Conservation (phyloP, 2,113 vertebrate species). For the Seriola quinqueradiata region DNA sequence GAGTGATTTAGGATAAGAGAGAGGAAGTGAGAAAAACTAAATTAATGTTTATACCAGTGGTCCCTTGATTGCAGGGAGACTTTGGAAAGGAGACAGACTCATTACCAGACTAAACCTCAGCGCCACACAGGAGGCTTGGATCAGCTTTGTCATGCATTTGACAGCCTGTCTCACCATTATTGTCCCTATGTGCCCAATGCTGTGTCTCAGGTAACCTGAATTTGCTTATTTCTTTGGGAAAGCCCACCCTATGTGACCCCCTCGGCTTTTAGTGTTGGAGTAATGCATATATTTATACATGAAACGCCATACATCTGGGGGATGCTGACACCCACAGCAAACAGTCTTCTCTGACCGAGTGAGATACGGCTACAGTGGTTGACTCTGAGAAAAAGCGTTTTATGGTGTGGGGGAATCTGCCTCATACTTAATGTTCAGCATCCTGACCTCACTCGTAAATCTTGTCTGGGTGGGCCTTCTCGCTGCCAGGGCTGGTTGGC, state of each 20-base stretch:
- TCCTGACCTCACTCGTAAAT: slow-evolving; percentile 73
- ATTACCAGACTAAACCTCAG: slow-evolving; percentile 71
- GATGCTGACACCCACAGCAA: slow-evolving; percentile 41
- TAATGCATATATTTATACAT: slow-evolving; percentile 60
- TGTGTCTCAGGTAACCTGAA: slow-evolving; percentile 47
- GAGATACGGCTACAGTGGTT: slow-evolving; percentile 30
- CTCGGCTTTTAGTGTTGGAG: slow-evolving; percentile 35
- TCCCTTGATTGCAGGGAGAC: slow-evolving; percentile 70
- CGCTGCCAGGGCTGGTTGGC: slow-evolving; percentile 55
- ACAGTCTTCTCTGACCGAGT: slow-evolving; percentile 34
- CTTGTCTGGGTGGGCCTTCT: slow-evolving; percentile 60
- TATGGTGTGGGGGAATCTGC: slow-evolving; percentile 53
- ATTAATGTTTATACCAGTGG: slow-evolving; percentile 71
- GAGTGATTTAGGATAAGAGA: slow-evolving; percentile 54
- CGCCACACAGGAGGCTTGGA: slow-evolving; percentile 68
- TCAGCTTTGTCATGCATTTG: slow-evolving; percentile 52
- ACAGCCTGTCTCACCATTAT: slow-evolving; percentile 32
- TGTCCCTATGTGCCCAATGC: slow-evolving; percentile 8
- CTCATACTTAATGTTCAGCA: slow-evolving; percentile 65
- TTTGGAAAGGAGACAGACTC: slow-evolving; percentile 68
- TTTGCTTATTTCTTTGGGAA: slow-evolving; percentile 41
- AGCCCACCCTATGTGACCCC: slow-evolving; percentile 38
- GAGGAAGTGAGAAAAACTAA: slow-evolving; percentile 69
- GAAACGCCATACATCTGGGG: slow-evolving; percentile 26
- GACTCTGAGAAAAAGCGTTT: slow-evolving; percentile 46